A percentile compares a stretch with the other conserved stretches of the same genome.
Conservation (phyloP, 1,140 invertebrate species). For the Brachionus rubens region DNA sequence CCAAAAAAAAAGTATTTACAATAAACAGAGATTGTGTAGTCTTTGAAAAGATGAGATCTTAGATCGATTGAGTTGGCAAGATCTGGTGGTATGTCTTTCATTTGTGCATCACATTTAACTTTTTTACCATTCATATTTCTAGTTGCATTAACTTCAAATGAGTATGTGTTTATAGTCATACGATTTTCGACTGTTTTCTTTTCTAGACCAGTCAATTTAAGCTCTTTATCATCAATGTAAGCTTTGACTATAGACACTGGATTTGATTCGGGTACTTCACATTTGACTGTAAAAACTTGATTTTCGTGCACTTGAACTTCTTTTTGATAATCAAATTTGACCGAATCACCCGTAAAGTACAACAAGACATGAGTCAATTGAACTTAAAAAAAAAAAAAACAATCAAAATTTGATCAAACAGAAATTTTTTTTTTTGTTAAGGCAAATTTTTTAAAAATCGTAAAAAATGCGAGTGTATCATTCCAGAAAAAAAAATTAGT, state of each 20-base stretch:
- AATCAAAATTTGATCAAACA: neutral
- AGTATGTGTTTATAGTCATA: slow-evolving; percentile 45
- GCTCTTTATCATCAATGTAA: slow-evolving; percentile 28
- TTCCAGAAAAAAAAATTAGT: neutral
- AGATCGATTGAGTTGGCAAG: slow-evolving; percentile 37
- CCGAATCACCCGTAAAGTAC: slow-evolving; percentile 43
- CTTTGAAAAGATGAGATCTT: slow-evolving; percentile 34
- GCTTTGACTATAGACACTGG: slow-evolving; percentile 38
- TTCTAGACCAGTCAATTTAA: slow-evolving; percentile 27
- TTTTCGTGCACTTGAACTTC: slow-evolving; percentile 45
- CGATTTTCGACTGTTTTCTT: slow-evolving; percentile 44
- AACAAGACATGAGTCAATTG: slow-evolving; percentile 37
- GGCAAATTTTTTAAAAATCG: neutral
- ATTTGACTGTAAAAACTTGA: slow-evolving; percentile 42
- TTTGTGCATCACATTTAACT: slow-evolving; percentile 44
- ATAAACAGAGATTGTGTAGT: slow-evolving; percentile 29
- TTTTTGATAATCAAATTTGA: slow-evolving; percentile 46
- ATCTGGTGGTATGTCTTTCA: slow-evolving; percentile 37
- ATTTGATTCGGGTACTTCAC: slow-evolving; percentile 44
- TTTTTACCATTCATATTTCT: slow-evolving; percentile 41
- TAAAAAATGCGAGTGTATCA: neutral
- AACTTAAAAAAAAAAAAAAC: slow-evolving; percentile 21
- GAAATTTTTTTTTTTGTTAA: neutral
- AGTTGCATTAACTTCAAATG: slow-evolving; percentile 36
- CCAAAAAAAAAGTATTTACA: no score